Evolutionary conservation across 2,797 vertebrate species (phyloP), one percentile per base, ranked within the genome.

Genomic region (Cuculus canorus): DNA sequence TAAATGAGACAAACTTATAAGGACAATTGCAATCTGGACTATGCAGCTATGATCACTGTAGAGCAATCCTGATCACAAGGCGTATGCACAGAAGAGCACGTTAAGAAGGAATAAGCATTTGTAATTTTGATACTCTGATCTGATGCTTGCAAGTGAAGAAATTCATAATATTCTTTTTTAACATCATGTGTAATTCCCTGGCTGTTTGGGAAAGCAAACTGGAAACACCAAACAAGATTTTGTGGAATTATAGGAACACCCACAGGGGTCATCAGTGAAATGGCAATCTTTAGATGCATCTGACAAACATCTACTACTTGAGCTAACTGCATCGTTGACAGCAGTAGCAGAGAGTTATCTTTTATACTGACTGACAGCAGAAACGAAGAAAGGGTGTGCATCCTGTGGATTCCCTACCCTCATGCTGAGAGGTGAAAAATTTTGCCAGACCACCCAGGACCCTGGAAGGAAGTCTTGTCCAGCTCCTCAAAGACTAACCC

Each of bases 181-280:
- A 17, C 60, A 50, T 43, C 73, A 87, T 5, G 2, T 68, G 17
- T 48, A 56, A 61, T 90, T 90, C 47, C 53, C 41, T 37, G 22
- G 63, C 22, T 22, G 92, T 94, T 90, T 63, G 54, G 65, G 27
- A 87, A 68, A 91, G 53, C 59, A 65, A 92, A 85, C 21, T 19
- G 60, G 66, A 86, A 65, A 27, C 48, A 78, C 5, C 18, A 27
- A 41, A 35, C 25, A 89, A 11, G 41, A 33, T 82, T 84, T 82
- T 68, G 43, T 45, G 48, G 70, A 45, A 53, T 45, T 15, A 1
- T 57, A 91, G 75, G 73, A 65, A 27, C 17, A 47, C 81, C 75
- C 78, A 50, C 22, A 82, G 82, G 81, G 68, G 48, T 94, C 86
- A 92, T 87, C 81, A 71, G 68, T 81, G 86, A 75, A 78, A 76